Conservation (phyloP, 2,888 invertebrate genomes). For the Euzetes globulus region DNA sequence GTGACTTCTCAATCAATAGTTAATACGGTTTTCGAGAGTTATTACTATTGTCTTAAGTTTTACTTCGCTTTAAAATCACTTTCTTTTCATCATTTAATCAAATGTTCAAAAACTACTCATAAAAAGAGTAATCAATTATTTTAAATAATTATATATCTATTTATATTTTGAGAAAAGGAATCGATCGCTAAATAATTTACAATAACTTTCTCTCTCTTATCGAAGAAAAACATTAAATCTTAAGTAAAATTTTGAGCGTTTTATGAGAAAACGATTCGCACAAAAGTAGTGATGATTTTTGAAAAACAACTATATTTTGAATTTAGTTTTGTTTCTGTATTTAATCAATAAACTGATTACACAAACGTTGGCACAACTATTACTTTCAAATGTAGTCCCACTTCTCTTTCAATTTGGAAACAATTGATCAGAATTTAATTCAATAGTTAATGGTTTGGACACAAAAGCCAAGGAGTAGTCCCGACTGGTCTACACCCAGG, state of each 20-base stretch:
- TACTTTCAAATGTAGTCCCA: constrained; percentile 7
- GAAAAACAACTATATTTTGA: neutral
- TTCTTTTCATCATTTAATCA: neutral
- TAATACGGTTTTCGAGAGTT: constrained; percentile 29
- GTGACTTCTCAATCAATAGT: neutral
- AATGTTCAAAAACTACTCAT: too few species aligned
- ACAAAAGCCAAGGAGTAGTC: neutral
- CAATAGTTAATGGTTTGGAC: neutral
- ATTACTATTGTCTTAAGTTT: constrained; percentile 6
- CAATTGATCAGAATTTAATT: neutral
- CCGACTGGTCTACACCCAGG: constrained; percentile 41
- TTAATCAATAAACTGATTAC: neutral
- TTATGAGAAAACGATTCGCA: neutral
- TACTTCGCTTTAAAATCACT: neutral
- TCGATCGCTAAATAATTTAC: constrained; percentile 8
- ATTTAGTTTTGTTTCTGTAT: neutral
- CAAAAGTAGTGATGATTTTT: neutral
- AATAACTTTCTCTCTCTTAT: neutral
- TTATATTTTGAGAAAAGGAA: neutral
- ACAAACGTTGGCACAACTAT: constrained; percentile 20
- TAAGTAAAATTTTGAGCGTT: constrained; percentile 14
- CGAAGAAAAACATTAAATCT: neutral
- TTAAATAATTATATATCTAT: neutral
- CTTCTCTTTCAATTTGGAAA: neutral
- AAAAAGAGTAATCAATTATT: neutral